Evolutionary conservation across 2,113 vertebrate species (phyloP).

Genomic region (Clarias macrocephalus): DNA sequence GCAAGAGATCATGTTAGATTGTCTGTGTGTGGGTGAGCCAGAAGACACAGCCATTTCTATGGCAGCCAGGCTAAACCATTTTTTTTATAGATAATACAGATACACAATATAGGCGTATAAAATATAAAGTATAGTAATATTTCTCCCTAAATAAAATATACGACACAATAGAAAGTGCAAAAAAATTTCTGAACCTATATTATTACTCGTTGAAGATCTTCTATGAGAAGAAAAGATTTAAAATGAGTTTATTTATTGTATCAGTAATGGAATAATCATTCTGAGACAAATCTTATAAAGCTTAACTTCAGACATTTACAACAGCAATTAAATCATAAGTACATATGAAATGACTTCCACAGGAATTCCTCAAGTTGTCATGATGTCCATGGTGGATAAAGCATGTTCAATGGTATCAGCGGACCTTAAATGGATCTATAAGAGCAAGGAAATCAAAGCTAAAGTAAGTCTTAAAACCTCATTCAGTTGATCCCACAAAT

Average conservation of each 20-base stretch:
- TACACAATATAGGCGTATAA: no score
- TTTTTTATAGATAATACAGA: no score
- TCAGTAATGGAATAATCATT: background rate
- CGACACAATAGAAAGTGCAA: no score
- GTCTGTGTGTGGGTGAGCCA: no score
- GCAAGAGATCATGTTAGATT: no score
- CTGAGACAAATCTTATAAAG: background rate
- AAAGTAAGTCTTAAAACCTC: background rate
- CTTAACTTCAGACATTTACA: no score
- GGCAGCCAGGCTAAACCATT: no score
- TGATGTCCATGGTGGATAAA: constrained; percentile 26
- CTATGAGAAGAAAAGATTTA: background rate
- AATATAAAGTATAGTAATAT: no score
- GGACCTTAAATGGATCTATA: background rate
- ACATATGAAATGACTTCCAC: background rate
- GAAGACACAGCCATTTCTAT: no score
- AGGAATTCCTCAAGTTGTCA: constrained; percentile 7
- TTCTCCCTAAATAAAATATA: no score
- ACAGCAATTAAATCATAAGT: no score
- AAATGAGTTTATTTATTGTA: background rate
- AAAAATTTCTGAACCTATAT: background rate
- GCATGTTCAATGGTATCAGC: background rate
- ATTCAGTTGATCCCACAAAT: background rate
- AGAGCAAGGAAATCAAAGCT: background rate
- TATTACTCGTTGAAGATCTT: background rate